Evolutionary conservation across 2,113 vertebrate species (phyloP).

Genomic region (Pseudonaja textilis): DNA sequence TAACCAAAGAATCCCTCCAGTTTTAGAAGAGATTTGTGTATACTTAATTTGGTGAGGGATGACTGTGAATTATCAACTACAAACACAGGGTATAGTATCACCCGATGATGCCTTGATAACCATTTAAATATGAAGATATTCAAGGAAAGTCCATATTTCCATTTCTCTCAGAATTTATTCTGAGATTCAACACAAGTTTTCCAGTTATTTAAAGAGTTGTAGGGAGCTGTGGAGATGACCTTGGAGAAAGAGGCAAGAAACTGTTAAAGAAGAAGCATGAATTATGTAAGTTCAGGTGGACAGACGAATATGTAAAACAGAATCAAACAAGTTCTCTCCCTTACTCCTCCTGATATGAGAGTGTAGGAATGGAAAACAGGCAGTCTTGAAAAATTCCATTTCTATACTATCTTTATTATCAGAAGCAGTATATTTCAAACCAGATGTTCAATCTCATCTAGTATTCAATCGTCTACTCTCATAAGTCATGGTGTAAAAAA

Average conservation of each 20-base stretch:
- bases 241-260: not conserved
- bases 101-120: not conserved
- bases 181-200: not conserved
- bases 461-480: not conserved
- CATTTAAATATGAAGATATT: not conserved
- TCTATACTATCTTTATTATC: not conserved
- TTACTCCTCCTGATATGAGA: not conserved
- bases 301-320: not conserved
- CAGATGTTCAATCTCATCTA: not conserved
- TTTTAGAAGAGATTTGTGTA: not conserved
- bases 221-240: not conserved
- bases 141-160: not conserved
- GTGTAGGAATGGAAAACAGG: not conserved
- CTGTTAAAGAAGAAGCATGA: not conserved
- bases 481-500: not conserved
- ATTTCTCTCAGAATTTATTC: not conserved
- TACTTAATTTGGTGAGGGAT: not conserved
- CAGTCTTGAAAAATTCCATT: not conserved
- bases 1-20: not conserved
- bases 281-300: not conserved
- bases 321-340: not conserved
- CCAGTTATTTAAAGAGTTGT: not conserved
- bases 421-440: not conserved
- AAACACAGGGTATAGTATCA: not conserved
- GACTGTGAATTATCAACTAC: not conserved